Conservation (phyloP, 2,888 invertebrate species). For the Caenorhabditis becei region DNA sequence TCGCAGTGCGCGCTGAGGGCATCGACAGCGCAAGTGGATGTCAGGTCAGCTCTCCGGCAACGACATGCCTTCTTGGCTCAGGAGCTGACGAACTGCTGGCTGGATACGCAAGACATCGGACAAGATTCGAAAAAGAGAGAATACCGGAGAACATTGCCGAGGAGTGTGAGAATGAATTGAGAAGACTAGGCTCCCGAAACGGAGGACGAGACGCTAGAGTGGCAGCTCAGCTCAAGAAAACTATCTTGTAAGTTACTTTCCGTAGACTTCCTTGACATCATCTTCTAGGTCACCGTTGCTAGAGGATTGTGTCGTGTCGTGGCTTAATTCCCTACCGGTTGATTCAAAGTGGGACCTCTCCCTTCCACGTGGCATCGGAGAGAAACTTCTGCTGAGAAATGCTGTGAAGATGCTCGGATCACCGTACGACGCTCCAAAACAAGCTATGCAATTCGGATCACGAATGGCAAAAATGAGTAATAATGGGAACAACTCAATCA, state of each 20-base stretch:
- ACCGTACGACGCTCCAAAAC: constrained; percentile 87
- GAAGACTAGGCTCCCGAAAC: constrained; percentile 91
- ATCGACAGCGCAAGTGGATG: constrained; percentile 54
- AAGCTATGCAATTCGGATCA: constrained; percentile 97
- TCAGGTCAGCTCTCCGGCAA: constrained; percentile 39
- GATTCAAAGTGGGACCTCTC: constrained; percentile 83
- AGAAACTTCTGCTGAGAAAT: constrained; percentile 85
- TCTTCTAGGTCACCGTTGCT: constrained; percentile 88
- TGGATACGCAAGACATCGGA: constrained; percentile 93
- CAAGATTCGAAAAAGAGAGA: constrained; percentile 83
- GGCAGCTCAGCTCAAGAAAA: constrained; percentile 89
- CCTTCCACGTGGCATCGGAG: constrained; percentile 84
- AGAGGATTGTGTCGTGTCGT: constrained; percentile 85
- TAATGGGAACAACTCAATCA: constrained; percentile 42
- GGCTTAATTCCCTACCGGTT: constrained; percentile 83
- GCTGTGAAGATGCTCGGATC: constrained; percentile 61
- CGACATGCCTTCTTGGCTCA: constrained; percentile 88
- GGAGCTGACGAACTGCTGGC: constrained; percentile 98
- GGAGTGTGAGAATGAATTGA: constrained; percentile 88
- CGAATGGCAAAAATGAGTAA: constrained; percentile 89
- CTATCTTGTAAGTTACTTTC: constrained; percentile 82
- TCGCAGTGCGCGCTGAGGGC: constrained; percentile 90
- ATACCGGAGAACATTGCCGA: constrained; percentile 47
- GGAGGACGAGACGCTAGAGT: constrained; percentile 94
- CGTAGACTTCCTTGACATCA: too few species aligned